A percentile compares a stretch with the other conserved stretches of the same genome.
Evolutionary conservation across 2,797 vertebrate species (phyloP).

Genomic region (Monodelphis domestica): DNA sequence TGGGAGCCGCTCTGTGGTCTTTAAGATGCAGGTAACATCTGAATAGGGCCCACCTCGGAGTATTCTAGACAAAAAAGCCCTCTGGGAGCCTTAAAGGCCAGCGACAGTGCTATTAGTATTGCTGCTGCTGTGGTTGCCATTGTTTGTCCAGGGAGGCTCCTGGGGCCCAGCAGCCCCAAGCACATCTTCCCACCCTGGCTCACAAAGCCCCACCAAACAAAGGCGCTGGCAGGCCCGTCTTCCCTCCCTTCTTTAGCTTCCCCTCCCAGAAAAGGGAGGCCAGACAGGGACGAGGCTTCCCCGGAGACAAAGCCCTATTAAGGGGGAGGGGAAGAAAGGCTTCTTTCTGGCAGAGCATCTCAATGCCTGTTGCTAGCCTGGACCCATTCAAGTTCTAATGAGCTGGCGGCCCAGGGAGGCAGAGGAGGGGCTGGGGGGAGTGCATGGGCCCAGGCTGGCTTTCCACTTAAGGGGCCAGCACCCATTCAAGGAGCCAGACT

Average conservation of each 20-base stretch:
- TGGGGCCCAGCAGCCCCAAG: background rate
- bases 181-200: background rate
- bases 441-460: background rate
- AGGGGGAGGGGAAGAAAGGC: conserved; percentile 6
- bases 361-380: conserved; percentile 17
- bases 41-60: background rate
- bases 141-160: background rate
- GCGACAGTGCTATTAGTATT: background rate
- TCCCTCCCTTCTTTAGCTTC: background rate
- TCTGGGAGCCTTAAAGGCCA: background rate
- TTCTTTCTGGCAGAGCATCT: background rate
- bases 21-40: background rate
- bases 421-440: background rate
- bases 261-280: background rate
- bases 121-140: background rate
- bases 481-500: background rate
- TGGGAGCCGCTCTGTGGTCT: background rate
- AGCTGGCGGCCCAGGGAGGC: background rate
- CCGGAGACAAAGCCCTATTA: background rate
- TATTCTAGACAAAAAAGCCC: background rate
- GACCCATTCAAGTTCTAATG: conserved; percentile 45
- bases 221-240: background rate
- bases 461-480: background rate
- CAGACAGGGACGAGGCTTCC: background rate
- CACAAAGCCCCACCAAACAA: background rate